Conservation (phyloP, 2,888 invertebrate species). For the Blastobasis adustella region DNA sequence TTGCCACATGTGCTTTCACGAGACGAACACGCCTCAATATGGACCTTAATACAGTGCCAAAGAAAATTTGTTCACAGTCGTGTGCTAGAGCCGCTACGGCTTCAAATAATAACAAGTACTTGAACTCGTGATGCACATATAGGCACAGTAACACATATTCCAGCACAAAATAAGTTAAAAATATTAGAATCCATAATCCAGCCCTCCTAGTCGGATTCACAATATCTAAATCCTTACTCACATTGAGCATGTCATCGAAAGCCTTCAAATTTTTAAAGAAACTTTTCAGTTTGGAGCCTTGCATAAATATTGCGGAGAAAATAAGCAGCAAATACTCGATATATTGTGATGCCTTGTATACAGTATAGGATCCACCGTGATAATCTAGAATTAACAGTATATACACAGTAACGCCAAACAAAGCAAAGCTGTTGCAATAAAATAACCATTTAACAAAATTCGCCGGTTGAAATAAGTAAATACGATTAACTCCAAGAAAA, state of each 20-base stretch:
- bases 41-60: constrained; percentile 29
- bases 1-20: constrained; percentile 39
- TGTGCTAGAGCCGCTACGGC: constrained; percentile 31
- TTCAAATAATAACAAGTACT: constrained; percentile 10
- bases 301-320: constrained; percentile 22
- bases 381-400: constrained; percentile 13
- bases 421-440: constrained; percentile 18
- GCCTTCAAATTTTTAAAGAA: constrained; percentile 31
- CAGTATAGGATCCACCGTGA: constrained; percentile 20
- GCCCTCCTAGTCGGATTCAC: constrained; percentile 19
- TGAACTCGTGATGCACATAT: constrained; percentile 14
- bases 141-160: constrained; percentile 27
- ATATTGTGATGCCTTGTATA: constrained; percentile 27
- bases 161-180: constrained; percentile 19
- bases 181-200: constrained; percentile 19
- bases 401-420: constrained; percentile 14
- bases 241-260: constrained; percentile 40
- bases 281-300: constrained; percentile 25
- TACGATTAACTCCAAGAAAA: constrained; percentile 31
- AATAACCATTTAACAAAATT: constrained; percentile 17
- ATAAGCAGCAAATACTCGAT: constrained; percentile 33
- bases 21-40: constrained; percentile 37
- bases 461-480: constrained; percentile 26
- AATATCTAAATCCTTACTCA: constrained; percentile 25
- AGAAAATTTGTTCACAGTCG: constrained; percentile 42